Evolutionary conservation across 2,888 invertebrate species (phyloP), one percentile per base, ranked within the genome.

Genomic region (Mystacides longicornis): DNA sequence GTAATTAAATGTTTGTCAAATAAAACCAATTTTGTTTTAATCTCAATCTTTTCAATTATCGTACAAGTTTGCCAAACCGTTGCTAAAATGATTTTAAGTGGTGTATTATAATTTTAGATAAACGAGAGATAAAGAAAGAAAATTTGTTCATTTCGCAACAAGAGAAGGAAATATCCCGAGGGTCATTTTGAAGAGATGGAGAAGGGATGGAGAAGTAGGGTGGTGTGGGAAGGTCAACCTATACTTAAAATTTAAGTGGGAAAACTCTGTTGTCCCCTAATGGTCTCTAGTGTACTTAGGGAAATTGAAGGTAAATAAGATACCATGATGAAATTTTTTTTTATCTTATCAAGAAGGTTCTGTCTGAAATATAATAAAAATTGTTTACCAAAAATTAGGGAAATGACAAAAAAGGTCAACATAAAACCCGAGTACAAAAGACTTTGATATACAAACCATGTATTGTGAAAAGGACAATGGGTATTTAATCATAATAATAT

Each of bases 261-360:
- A 14, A 37, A 37, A 37, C 37, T 7, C 37, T 37, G 37, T 37
- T 37, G 37, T 37, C 37, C 37, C 37, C 14, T 37, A 37, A 14
- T 37, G 37, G 37, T 37, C 16, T 37, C 37, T 37, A 37, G 37
- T 37, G 14, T 37, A 37, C 37, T 37, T 37, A 37, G 37, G 37
- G 37, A 37, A 37, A 37, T 37, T 37, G 37, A 37, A 37, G 37
- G 37, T 37, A 37, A 37, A 37, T 37, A 37, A 37, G 37, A 37
- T 37, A 14, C 37, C n/a, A 16, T n/a, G 37, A 37, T 37, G 37
- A 37, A 37, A 37, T 7, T 7, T 7, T 7, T n/a, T n/a, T 7
- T 37, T 37, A 37, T 37, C 37, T 37, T 37, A 37, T 37, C 37
- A 37, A 37, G 3, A n/a, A 4, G 37, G 37, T 14, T n/a, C 16